These are phyloP conservation scores for Agrotis puta DNA, from an alignment of 2,888 invertebrate species.

Conservation along the genomic window DNA sequence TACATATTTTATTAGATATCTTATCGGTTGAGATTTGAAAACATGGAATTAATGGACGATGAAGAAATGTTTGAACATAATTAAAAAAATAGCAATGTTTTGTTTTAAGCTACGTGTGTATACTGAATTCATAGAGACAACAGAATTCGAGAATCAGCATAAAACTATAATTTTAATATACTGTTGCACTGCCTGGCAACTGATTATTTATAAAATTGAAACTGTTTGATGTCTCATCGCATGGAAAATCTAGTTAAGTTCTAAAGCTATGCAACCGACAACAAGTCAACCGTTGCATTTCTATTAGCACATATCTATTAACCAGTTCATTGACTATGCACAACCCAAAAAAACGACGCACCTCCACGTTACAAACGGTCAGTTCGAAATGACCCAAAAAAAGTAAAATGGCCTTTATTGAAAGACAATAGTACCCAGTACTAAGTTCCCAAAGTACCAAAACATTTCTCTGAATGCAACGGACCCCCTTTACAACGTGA, in stretches of 20 bases:
- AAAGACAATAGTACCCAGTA: conserved; percentile 37
- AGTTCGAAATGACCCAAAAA: conserved; percentile 50
- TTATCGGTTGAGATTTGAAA: conserved; percentile 5
- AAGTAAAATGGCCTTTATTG: conserved; percentile 43
- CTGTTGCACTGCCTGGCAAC: neutral
- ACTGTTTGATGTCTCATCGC: neutral
- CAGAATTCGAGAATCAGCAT: neutral
- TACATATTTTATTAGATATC: conserved; percentile 45
- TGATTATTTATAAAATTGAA: neutral
- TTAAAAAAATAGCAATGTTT: conserved; percentile 15
- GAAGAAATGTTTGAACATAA: neutral
- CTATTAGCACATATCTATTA: conserved; percentile 23
- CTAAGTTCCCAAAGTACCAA: conserved; percentile 53
- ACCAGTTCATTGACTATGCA: conserved; percentile 23
- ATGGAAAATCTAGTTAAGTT: neutral
- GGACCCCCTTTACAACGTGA: conserved; percentile 79
- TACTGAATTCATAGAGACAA: too few relatives aligned
- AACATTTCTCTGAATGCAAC: conserved; percentile 67
- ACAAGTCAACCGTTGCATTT: conserved; percentile 29
- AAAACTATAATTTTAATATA: neutral
- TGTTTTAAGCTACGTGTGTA: conserved; percentile 21
- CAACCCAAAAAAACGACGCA: conserved; percentile 38
- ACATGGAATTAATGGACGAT: too few relatives aligned
- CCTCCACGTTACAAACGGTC: conserved; percentile 25
- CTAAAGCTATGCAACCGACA: neutral